These are phyloP conservation scores for Mechanitis messenoides DNA, from an alignment of 2,888 invertebrate genomes.

Conservation along the genomic window DNA sequence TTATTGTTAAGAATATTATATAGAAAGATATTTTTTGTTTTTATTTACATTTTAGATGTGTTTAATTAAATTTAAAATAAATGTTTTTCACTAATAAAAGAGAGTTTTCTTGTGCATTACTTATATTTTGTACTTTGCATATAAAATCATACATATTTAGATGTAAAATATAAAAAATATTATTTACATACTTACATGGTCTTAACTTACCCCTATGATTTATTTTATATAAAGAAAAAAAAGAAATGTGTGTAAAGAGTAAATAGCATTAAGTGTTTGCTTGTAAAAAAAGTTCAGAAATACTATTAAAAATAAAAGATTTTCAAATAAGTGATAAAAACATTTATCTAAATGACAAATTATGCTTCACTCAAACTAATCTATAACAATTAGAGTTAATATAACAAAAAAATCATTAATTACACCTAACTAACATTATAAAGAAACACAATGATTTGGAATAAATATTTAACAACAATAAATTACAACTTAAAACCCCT, in stretches of 20 bases:
- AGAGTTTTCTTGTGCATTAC: slow-evolving; percentile 32
- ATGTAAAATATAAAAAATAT: slow-evolving; percentile 25
- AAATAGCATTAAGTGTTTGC: too few species aligned
- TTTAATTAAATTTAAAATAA: not conserved
- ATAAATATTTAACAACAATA: slow-evolving; percentile 16
- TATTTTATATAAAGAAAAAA: too few species aligned
- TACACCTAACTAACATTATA: not conserved
- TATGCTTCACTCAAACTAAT: too few species aligned
- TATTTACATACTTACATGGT: slow-evolving; percentile 33
- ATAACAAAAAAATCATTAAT: not conserved
- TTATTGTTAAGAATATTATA: too few species aligned
- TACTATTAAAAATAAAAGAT: too few species aligned
- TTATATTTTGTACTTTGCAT: slow-evolving; percentile 43
- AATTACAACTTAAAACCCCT: slow-evolving; percentile 16
- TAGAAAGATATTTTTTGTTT: not conserved
- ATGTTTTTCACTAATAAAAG: slow-evolving; percentile 18
- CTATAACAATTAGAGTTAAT: too few species aligned
- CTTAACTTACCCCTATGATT: slow-evolving; percentile 8
- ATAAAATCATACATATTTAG: slow-evolving; percentile 33
- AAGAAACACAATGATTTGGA: slow-evolving; percentile 14
- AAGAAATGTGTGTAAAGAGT: too few species aligned
- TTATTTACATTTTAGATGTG: not conserved
- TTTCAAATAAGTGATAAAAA: too few species aligned
- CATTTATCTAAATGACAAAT: too few species aligned
- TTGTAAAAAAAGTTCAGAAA: too few species aligned